Evolutionary conservation across 2,888 invertebrate species (phyloP).

Genomic region (Thymelicus acteon): DNA sequence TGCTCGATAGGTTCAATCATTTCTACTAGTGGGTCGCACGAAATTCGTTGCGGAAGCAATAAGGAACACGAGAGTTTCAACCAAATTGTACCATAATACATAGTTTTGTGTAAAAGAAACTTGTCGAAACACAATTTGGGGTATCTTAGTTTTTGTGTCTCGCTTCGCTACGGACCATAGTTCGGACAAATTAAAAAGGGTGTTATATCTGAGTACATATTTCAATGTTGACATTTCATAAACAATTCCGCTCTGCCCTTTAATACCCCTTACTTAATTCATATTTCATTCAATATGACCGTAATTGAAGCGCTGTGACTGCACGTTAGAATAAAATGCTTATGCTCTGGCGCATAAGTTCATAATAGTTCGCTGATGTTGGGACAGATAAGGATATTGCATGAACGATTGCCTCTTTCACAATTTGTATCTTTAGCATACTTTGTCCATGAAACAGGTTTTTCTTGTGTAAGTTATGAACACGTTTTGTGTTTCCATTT

Average conservation of each 20-base stretch:
- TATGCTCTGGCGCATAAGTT: slow-evolving; percentile 63
- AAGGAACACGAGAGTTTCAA: slow-evolving; percentile 81
- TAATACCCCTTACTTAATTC: slow-evolving; percentile 84
- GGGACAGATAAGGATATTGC: slow-evolving; percentile 65
- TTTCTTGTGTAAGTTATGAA: slow-evolving; percentile 71
- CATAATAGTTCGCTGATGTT: slow-evolving; percentile 59
- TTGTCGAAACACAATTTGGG: slow-evolving; percentile 56
- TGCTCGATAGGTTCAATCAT: slow-evolving; percentile 82
- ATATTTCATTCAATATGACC: slow-evolving; percentile 84
- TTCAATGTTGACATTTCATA: slow-evolving; percentile 81
- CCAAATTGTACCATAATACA: slow-evolving; percentile 73
- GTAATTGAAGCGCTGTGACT: slow-evolving; percentile 77
- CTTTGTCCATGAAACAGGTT: slow-evolving; percentile 80
- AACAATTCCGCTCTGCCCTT: slow-evolving; percentile 79
- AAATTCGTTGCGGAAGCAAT: slow-evolving; percentile 85
- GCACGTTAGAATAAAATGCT: slow-evolving; percentile 67
- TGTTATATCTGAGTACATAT: slow-evolving; percentile 74
- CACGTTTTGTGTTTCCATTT: slow-evolving; percentile 74
- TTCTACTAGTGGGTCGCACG: slow-evolving; percentile 82
- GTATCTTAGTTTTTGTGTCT: slow-evolving; percentile 60
- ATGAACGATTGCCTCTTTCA: slow-evolving; percentile 83
- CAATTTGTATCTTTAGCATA: slow-evolving; percentile 83
- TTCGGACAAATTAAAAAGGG: slow-evolving; percentile 83
- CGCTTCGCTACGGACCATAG: slow-evolving; percentile 75
- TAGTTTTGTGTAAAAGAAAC: slow-evolving; percentile 60